Evolutionary conservation across 1,140 invertebrate genomes (phyloP).

Genomic region (Aphidius gifuensis): DNA sequence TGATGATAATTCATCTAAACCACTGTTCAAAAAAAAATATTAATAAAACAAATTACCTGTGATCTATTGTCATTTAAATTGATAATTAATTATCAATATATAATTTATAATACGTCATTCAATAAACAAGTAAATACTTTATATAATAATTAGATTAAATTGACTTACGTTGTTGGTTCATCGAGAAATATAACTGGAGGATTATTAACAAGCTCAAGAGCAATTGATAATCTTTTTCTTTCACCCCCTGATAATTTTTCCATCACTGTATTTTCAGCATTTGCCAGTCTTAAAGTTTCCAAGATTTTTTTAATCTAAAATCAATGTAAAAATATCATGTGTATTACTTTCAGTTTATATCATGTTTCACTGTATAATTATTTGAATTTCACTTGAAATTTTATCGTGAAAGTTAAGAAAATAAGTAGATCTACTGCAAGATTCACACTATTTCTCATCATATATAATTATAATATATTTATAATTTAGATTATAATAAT

Average conservation of each 20-base stretch:
- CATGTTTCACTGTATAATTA: not conserved
- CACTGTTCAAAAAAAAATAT: conserved; percentile 54
- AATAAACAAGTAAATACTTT: not conserved
- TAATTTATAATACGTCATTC: conserved; percentile 15
- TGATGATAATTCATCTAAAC: conserved; percentile 74
- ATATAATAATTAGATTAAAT: not conserved
- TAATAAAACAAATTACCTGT: not conserved
- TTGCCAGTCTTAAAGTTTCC: conserved; percentile 62
- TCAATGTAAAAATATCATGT: conserved; percentile 6
- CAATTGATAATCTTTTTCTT: conserved; percentile 86
- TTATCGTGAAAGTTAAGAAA: not conserved
- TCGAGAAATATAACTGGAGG: conserved; percentile 87
- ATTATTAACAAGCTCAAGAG: conserved; percentile 89
- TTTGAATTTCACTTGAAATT: not conserved
- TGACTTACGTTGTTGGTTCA: conserved; percentile 76
- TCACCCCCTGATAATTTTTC: conserved; percentile 85
- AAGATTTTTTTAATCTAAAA: conserved; percentile 72
- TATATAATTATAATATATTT: too few species aligned
- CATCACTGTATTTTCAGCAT: conserved; percentile 67
- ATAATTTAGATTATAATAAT: too few species aligned
- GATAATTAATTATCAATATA: conserved; percentile 1
- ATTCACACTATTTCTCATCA: too few species aligned
- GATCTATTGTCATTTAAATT: not conserved
- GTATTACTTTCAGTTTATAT: too few species aligned
- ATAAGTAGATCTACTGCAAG: too few species aligned